phyloP scores from a whole-genome alignment of 2,113 vertebrate species.

The Coryphaenoides rupestris region DNA sequence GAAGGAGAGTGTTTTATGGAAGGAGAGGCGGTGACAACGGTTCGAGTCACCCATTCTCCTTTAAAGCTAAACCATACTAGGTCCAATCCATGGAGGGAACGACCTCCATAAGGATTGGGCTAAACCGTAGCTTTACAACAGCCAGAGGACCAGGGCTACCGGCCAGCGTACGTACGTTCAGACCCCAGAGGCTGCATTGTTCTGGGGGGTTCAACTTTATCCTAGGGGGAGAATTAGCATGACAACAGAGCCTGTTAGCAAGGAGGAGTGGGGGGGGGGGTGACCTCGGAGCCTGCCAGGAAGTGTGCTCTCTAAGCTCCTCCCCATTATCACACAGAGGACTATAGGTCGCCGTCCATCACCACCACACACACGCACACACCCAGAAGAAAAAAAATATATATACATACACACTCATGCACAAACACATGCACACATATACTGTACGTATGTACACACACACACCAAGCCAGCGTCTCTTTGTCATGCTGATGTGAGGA shows the following conservation, averaged over 20 bases:
- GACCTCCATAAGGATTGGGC: no score
- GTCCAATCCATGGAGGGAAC: no score
- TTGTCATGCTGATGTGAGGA: constrained; percentile 73
- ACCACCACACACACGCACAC: constrained; percentile 18
- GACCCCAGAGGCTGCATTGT: constrained; percentile 56
- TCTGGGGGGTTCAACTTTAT: constrained; percentile 60
- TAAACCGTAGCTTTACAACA: no score
- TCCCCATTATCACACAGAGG: constrained; percentile 51
- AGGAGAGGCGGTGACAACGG: no score
- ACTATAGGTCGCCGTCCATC: constrained; percentile 58
- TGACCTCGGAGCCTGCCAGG: constrained; percentile 68
- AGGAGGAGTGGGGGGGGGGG: constrained; percentile 34
- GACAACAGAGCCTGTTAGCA: constrained; percentile 65
- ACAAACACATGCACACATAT: neutral
- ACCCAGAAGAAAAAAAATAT: constrained; percentile 4
- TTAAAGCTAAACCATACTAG: no score
- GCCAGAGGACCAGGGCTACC: constrained; percentile 18
- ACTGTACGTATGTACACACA: neutral
- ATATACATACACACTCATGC: constrained; percentile 10
- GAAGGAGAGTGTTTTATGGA: no score
- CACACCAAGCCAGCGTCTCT: constrained; percentile 35
- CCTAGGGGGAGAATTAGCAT: constrained; percentile 65
- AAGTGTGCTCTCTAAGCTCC: constrained; percentile 54
- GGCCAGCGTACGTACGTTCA: no score
- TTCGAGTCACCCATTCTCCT: no score